Conservation (phyloP, 2,113 vertebrate genomes). For the Myotis brandtii region DNA sequence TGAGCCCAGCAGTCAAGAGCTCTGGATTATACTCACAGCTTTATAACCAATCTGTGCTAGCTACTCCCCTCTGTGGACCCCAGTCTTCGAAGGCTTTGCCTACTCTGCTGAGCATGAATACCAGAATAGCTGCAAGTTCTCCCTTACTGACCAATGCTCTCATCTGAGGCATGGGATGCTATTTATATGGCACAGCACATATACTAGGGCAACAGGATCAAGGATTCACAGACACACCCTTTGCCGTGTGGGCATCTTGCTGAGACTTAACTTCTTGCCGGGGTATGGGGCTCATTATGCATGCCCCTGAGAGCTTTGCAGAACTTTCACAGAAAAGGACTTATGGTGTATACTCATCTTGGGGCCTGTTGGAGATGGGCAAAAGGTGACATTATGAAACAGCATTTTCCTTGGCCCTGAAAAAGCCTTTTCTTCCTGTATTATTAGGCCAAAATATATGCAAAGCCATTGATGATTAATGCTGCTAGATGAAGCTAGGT, state of each 20-base stretch:
- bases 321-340: background rate
- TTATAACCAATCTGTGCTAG: background rate
- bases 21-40: background rate
- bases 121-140: background rate
- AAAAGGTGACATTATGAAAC: conserved; percentile 20
- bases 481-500: conserved; percentile 63
- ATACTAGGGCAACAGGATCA: conserved; percentile 29
- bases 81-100: background rate
- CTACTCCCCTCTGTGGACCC: background rate
- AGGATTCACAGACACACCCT: conserved; percentile 49
- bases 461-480: conserved; percentile 4
- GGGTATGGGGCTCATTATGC: background rate
- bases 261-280: conserved; percentile 63
- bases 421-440: background rate
- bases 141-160: background rate
- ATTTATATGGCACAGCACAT: conserved; percentile 33
- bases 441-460: conserved; percentile 19
- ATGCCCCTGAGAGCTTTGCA: background rate
- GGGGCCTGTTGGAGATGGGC: background rate
- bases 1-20: background rate
- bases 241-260: conserved; percentile 15
- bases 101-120: conserved; percentile 22
- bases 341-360: background rate
- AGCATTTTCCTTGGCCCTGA: conserved; percentile 11
- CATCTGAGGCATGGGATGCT: conserved; percentile 43